These are phyloP conservation scores for Neuroterus valhalla DNA, from an alignment of 1,140 invertebrate species.

Conservation along the genomic window DNA sequence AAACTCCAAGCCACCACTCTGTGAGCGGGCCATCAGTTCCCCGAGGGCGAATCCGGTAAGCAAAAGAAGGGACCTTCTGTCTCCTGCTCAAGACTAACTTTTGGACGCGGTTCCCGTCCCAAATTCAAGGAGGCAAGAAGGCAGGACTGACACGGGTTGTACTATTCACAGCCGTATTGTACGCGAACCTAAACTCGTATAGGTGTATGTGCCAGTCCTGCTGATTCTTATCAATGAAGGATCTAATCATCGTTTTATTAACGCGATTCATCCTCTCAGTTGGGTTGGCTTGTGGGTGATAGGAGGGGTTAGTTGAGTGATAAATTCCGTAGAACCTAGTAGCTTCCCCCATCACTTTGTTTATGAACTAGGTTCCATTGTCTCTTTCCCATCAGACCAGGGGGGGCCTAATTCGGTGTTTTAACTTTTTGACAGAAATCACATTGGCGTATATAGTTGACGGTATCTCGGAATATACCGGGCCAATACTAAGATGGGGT, in stretches of 20 bases:
- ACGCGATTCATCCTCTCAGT: slow-evolving; percentile 68
- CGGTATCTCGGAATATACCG: slow-evolving; percentile 50
- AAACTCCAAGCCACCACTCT: no score
- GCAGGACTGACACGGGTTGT: slow-evolving; percentile 59
- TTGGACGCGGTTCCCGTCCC: slow-evolving; percentile 42
- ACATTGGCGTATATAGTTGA: no score
- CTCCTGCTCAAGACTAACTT: neutral
- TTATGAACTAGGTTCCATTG: slow-evolving; percentile 44
- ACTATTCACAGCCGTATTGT: slow-evolving; percentile 53
- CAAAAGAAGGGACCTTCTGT: no score
- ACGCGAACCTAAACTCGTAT: slow-evolving; percentile 52
- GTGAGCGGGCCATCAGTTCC: no score
- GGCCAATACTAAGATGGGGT: no score
- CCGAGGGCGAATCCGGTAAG: no score
- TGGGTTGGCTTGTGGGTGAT: slow-evolving; percentile 67
- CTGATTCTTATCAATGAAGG: slow-evolving; percentile 62
- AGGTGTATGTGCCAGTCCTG: slow-evolving; percentile 56
- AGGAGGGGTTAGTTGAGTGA: slow-evolving; percentile 56
- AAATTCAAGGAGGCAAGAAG: slow-evolving; percentile 53
- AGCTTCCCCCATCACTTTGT: slow-evolving; percentile 7
- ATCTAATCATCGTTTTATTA: slow-evolving; percentile 64
- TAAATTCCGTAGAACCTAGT: no score
- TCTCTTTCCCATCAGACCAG: slow-evolving; percentile 18
- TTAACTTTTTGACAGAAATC: no score
- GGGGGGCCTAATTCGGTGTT: no score